Conservation (phyloP, 2,888 invertebrate genomes). For the Ligdia adustata region DNA sequence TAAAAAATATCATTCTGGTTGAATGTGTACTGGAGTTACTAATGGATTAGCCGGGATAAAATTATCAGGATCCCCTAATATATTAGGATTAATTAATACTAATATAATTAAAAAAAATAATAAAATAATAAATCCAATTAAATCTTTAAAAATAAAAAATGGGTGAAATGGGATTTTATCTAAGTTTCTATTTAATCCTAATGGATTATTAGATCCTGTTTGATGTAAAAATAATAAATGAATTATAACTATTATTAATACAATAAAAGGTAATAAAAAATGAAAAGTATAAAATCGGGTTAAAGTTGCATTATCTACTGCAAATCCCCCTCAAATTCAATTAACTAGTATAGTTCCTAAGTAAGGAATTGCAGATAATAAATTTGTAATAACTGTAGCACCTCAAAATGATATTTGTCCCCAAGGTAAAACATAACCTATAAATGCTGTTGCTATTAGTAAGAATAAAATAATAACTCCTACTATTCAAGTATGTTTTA, state of each 20-base stretch:
- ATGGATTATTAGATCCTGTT: slow-evolving; percentile 86
- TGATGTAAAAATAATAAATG: slow-evolving; percentile 87
- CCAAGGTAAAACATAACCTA: slow-evolving; percentile 91
- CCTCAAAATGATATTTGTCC: slow-evolving; percentile 93
- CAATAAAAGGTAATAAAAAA: slow-evolving; percentile 88
- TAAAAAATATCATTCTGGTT: slow-evolving; percentile 94
- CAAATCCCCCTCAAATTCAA: slow-evolving; percentile 91
- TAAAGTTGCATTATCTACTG: slow-evolving; percentile 88
- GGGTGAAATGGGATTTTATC: slow-evolving; percentile 89
- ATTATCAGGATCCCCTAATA: slow-evolving; percentile 89
- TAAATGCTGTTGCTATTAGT: slow-evolving; percentile 89
- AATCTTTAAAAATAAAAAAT: slow-evolving; percentile 86
- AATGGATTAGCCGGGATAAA: slow-evolving; percentile 88
- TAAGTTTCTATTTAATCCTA: slow-evolving; percentile 86
- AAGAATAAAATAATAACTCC: slow-evolving; percentile 87
- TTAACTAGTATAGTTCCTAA: slow-evolving; percentile 85
- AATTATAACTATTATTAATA: slow-evolving; percentile 84
- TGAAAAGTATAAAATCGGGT: slow-evolving; percentile 91
- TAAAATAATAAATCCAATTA: slow-evolving; percentile 85
- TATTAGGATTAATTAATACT: slow-evolving; percentile 81
- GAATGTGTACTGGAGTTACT: slow-evolving; percentile 89
- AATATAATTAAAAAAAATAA: slow-evolving; percentile 78
- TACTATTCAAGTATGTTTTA: slow-evolving; percentile 84
- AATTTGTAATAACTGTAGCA: slow-evolving; percentile 91
- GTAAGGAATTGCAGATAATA: slow-evolving; percentile 89